Conservation (phyloP, 2,888 invertebrate genomes). For the Acanthosepion pharaonis region DNA sequence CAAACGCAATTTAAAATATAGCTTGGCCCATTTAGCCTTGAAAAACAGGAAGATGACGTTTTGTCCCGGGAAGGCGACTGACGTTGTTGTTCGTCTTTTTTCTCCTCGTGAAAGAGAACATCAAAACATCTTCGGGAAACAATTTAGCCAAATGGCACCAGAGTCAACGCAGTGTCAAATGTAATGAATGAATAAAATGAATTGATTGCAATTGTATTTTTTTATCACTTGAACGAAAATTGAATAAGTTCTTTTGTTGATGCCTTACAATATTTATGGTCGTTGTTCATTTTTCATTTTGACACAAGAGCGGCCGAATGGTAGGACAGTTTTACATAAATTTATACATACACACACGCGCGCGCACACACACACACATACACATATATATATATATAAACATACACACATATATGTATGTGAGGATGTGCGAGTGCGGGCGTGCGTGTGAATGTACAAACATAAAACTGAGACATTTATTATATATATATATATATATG, state of each 20-base stretch:
- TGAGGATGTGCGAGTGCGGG: not conserved
- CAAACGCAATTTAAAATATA: not conserved
- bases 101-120: not conserved
- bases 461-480: too few relatives aligned
- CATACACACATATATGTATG: not conserved
- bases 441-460: not conserved
- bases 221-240: not conserved
- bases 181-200: not conserved
- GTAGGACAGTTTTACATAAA: not conserved
- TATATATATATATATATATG: not conserved
- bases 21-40: not conserved
- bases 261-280: not conserved
- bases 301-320: not conserved
- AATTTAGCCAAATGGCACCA: not conserved
- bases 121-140: constrained; percentile 14
- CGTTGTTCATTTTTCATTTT: not conserved
- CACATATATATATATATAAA: not conserved
- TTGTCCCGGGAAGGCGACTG: not conserved
- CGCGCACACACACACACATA: not conserved
- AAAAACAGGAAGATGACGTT: not conserved
- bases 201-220: constrained; percentile 22
- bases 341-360: accelerated
- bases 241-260: not conserved
- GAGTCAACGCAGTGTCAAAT: not conserved
- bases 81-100: not conserved